Evolutionary conservation across 2,113 vertebrate species (phyloP).

Genomic region (Paradisaea rubra): DNA sequence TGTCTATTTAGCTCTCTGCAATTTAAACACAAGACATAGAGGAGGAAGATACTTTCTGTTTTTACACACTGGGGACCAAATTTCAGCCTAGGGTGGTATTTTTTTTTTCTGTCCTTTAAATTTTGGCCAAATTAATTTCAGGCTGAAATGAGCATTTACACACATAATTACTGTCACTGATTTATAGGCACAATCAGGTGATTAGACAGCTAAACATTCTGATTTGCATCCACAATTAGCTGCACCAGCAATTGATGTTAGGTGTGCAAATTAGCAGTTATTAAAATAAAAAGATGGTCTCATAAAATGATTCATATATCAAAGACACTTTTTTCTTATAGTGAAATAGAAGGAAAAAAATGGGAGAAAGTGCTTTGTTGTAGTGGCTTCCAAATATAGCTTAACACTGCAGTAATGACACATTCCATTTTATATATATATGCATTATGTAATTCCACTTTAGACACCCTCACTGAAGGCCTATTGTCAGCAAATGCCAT

Average conservation of each 20-base stretch:
- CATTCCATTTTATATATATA: not conserved
- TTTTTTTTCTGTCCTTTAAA: slow-evolving; percentile 19
- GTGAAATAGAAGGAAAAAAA: not conserved
- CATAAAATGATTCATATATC: slow-evolving; percentile 25
- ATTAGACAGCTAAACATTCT: slow-evolving; percentile 36
- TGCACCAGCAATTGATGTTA: not conserved
- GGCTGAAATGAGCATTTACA: slow-evolving; percentile 36
- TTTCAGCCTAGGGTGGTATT: not conserved
- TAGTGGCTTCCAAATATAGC: slow-evolving; percentile 33
- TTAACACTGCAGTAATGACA: slow-evolving; percentile 43
- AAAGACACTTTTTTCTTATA: not conserved
- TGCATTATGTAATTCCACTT: slow-evolving; percentile 25
- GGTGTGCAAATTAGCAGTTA: slow-evolving; percentile 49
- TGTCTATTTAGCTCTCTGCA: slow-evolving; percentile 27
- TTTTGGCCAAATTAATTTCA: slow-evolving; percentile 37
- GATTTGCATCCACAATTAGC: slow-evolving; percentile 43
- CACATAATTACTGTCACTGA: slow-evolving; percentile 41
- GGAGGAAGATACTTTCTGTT: slow-evolving; percentile 13
- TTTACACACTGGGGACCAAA: not conserved
- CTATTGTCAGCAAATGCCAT: not conserved
- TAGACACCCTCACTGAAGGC: not conserved
- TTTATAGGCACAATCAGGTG: slow-evolving; percentile 32
- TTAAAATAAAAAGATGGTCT: slow-evolving; percentile 24
- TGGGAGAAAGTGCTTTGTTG: not conserved
- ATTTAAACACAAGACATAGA: not conserved